A percentile compares a stretch with the other conserved stretches of the same genome.
phyloP scores from a whole-genome alignment of 2,888 invertebrate species.

The Neocrepidodera transversa region DNA sequence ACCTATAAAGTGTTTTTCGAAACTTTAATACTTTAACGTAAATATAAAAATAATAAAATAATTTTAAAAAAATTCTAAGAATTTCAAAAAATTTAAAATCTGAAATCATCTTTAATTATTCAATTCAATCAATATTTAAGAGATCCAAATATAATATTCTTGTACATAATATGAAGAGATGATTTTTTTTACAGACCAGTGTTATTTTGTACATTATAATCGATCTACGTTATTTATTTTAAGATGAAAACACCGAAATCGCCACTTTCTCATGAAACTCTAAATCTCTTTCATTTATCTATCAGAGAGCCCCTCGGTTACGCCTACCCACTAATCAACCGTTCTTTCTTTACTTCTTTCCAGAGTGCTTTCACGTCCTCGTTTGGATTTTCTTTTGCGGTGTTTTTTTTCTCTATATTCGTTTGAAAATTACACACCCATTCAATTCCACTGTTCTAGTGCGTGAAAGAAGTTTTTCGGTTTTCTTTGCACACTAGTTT shows the following conservation, averaged over 20 bases:
- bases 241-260: background rate
- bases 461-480: conserved; percentile 6
- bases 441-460: conserved; percentile 12
- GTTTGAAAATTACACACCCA: conserved; percentile 32
- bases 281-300: conserved; percentile 13
- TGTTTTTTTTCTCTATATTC: conserved; percentile 29
- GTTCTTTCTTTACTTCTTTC: conserved; percentile 33
- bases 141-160: too few relatives aligned
- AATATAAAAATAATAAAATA: too few relatives aligned
- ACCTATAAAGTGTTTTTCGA: too few relatives aligned
- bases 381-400: conserved; percentile 30
- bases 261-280: conserved; percentile 4
- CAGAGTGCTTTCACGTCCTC: conserved; percentile 26
- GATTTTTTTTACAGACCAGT: too few relatives aligned
- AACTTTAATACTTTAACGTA: too few relatives aligned
- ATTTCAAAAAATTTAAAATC: too few relatives aligned
- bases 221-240: too few relatives aligned
- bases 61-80: too few relatives aligned
- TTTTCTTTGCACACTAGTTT: background rate
- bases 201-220: too few relatives aligned
- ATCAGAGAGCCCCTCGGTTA: conserved; percentile 7
- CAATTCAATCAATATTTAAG: too few relatives aligned
- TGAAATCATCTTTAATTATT: too few relatives aligned
- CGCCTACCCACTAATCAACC: conserved; percentile 41
- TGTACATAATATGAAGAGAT: too few relatives aligned